Evolutionary conservation across 2,797 vertebrate species (phyloP).

Genomic region (Neosalanx taihuensis): DNA sequence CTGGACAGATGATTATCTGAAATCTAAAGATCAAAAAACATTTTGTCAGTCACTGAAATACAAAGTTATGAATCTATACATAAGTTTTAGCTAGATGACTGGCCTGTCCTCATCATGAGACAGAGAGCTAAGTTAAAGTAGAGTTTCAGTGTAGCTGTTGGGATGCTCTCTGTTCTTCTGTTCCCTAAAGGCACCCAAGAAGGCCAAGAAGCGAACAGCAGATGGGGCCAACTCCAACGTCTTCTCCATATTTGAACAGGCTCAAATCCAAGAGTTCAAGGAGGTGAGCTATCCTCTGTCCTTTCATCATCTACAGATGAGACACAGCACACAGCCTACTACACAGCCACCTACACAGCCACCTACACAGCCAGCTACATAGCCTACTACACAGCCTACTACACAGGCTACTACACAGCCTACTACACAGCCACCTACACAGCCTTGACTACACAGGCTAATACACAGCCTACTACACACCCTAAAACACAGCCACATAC

Average conservation of each 20-base stretch:
- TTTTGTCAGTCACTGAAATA: no score
- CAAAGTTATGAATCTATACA: not conserved
- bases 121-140: not conserved
- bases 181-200: slow-evolving; percentile 85
- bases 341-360: no score
- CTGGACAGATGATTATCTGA: no score
- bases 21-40: no score
- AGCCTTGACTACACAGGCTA: no score
- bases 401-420: no score
- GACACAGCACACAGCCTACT: not conserved
- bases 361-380: no score
- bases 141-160: not conserved
- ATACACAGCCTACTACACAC: no score
- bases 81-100: not conserved
- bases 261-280: slow-evolving; percentile 98
- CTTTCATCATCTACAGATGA: not conserved
- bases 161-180: not conserved
- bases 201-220: slow-evolving; percentile 89
- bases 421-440: no score
- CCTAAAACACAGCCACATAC: no score
- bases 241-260: slow-evolving; percentile 98
- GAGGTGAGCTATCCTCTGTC: slow-evolving; percentile 76
- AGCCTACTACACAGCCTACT: no score
- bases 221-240: slow-evolving; percentile 97
- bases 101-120: not conserved